A percentile compares a stretch with the other conserved stretches of the same genome.
Conservation (phyloP, 2,113 vertebrate genomes). For the Thalassoma bifasciatum region DNA sequence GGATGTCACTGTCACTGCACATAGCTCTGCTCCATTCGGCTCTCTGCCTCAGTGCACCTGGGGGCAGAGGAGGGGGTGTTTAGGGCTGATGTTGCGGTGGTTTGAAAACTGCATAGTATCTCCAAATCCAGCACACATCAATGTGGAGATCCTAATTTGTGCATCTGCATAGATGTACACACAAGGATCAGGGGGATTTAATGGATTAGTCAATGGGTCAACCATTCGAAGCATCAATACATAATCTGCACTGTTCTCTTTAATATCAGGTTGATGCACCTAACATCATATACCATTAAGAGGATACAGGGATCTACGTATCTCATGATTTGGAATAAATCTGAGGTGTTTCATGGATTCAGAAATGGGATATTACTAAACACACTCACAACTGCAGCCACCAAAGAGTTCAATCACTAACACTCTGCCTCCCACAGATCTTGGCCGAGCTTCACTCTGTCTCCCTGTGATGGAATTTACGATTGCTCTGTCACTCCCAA, state of each 20-base stretch:
- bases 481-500: slow-evolving; percentile 75
- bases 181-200: slow-evolving; percentile 55
- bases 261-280: slow-evolving; percentile 22
- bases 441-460: slow-evolving; percentile 40
- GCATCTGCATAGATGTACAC: slow-evolving; percentile 41
- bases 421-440: slow-evolving; percentile 23
- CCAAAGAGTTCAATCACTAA: slow-evolving; percentile 50
- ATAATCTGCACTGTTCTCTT: slow-evolving; percentile 4
- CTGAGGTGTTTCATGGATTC: slow-evolving; percentile 39
- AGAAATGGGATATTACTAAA: slow-evolving; percentile 17
- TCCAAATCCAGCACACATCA: slow-evolving; percentile 6
- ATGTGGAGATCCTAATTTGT: slow-evolving; percentile 12
- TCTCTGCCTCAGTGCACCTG: slow-evolving; percentile 74
- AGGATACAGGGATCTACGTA: slow-evolving; percentile 6
- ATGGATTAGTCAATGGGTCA: slow-evolving; percentile 47
- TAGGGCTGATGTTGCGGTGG: slow-evolving; percentile 22
- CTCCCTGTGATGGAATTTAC: slow-evolving; percentile 62
- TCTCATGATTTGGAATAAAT: slow-evolving; percentile 18
- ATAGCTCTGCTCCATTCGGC: slow-evolving; percentile 70
- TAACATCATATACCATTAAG: slow-evolving; percentile 14
- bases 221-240: not conserved
- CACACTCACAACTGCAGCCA: not conserved
- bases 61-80: slow-evolving; percentile 51
- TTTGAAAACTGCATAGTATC: slow-evolving; percentile 24
- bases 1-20: slow-evolving; percentile 80